These are phyloP conservation scores for Linnaemya vulpina DNA, from an alignment of 2,888 invertebrate species.

Conservation along the genomic window DNA sequence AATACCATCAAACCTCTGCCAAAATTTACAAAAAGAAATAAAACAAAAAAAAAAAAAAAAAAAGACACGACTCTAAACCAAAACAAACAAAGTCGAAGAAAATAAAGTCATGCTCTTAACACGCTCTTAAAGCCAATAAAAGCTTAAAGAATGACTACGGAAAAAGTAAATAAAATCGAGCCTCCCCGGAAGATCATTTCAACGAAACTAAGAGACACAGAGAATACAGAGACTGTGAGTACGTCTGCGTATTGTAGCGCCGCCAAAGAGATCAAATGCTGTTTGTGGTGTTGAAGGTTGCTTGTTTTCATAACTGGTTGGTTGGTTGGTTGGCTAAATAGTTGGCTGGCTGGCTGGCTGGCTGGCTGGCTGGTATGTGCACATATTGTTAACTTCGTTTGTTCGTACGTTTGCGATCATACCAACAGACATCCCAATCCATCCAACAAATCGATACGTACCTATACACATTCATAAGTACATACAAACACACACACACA, in stretches of 20 bases:
- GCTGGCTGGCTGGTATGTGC: background rate
- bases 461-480: no score
- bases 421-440: constrained; percentile 39
- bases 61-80: no score
- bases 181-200: constrained; percentile 56
- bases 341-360: constrained; percentile 37
- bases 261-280: constrained; percentile 41
- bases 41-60: no score
- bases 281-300: constrained; percentile 46
- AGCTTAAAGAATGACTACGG: constrained; percentile 32
- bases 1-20: constrained; percentile 45
- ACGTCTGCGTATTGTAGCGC: background rate
- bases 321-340: constrained; percentile 16
- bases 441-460: constrained; percentile 46
- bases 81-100: background rate
- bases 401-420: constrained; percentile 46
- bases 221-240: constrained; percentile 6
- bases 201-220: constrained; percentile 46
- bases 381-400: constrained; percentile 34
- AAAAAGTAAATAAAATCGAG: constrained; percentile 40
- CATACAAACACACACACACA: constrained; percentile 18
- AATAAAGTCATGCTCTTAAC: constrained; percentile 18
- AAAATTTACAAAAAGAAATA: constrained; percentile 9
- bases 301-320: constrained; percentile 50
- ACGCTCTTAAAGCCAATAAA: constrained; percentile 41